These are phyloP conservation scores for Marmota monax DNA, from an alignment of 2,113 vertebrate genomes.

Conservation along the genomic window DNA sequence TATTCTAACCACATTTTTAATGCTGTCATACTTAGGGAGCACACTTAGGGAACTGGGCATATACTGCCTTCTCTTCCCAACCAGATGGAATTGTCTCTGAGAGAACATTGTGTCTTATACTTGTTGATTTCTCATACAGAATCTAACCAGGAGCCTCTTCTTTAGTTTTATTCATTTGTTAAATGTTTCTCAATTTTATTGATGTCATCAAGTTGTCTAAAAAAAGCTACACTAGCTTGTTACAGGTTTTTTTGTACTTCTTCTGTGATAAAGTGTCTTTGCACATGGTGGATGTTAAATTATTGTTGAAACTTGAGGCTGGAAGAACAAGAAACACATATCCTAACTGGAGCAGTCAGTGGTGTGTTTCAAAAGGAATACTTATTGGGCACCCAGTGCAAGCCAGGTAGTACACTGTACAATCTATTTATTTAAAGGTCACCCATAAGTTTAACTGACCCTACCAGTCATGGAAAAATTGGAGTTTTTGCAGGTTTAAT, in stretches of 20 bases:
- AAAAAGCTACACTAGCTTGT: neutral
- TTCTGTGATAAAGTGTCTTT: neutral
- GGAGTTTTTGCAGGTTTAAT: neutral
- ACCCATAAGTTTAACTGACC: neutral
- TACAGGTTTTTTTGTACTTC: conserved; percentile 25
- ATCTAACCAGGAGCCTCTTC: neutral
- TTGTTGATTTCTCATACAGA: neutral
- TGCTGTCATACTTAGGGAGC: neutral
- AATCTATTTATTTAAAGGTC: neutral
- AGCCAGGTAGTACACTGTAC: neutral
- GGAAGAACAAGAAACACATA: neutral
- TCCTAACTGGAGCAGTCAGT: neutral
- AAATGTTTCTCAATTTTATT: neutral
- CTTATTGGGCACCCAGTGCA: neutral
- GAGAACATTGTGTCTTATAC: neutral
- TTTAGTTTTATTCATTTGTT: neutral
- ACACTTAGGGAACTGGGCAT: neutral
- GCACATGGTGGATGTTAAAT: neutral
- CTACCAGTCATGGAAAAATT: neutral
- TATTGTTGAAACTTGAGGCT: neutral
- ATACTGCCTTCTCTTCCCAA: neutral
- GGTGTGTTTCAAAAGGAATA: neutral
- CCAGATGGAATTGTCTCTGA: neutral
- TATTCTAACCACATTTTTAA: neutral
- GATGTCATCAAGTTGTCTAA: neutral